Conservation (phyloP, 2,797 vertebrate species). For the Myotis findleyi region DNA sequence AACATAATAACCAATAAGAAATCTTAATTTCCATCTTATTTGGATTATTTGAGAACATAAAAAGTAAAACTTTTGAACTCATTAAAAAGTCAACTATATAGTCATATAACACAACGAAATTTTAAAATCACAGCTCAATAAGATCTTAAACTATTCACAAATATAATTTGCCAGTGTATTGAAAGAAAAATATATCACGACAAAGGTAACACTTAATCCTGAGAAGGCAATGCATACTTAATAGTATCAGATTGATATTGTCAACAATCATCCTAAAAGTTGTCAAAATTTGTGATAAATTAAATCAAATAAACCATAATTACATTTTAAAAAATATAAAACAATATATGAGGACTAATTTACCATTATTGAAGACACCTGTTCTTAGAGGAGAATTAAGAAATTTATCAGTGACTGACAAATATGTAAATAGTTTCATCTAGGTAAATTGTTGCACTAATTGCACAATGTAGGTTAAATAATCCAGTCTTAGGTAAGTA, state of each 20-base stretch:
- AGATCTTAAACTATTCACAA: neutral
- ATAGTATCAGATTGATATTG: neutral
- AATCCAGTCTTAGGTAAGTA: neutral
- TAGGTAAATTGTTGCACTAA: neutral
- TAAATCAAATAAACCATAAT: neutral
- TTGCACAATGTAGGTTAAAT: neutral
- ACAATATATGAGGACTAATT: neutral
- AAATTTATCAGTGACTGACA: neutral
- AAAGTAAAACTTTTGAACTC: neutral
- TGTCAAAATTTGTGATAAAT: neutral
- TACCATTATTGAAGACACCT: neutral
- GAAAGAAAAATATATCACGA: neutral
- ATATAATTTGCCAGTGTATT: neutral
- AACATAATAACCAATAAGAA: neutral
- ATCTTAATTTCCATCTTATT: neutral
- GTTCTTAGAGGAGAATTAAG: neutral
- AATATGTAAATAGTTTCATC: neutral
- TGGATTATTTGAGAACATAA: neutral
- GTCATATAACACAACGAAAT: neutral
- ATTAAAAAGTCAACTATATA: neutral
- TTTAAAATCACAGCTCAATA: neutral
- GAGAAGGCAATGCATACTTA: neutral
- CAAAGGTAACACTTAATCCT: neutral
- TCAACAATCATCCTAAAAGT: neutral
- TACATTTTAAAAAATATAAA: neutral